A percentile compares a stretch with the other conserved stretches of the same genome.
These are phyloP conservation scores for Mallotus villosus DNA, from an alignment of 2,797 vertebrate species.

Conservation along the genomic window DNA sequence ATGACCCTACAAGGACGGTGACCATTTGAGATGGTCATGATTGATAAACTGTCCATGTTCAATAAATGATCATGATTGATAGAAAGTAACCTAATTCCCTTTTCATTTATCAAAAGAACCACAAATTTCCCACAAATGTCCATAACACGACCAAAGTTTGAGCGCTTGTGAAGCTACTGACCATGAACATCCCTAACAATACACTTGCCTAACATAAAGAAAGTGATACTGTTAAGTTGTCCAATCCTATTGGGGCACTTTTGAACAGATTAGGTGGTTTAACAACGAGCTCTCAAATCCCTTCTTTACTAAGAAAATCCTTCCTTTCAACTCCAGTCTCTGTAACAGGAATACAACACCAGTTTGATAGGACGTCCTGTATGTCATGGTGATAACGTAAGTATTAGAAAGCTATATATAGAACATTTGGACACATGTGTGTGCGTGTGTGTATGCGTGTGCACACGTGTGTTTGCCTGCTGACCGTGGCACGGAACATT, in stretches of 20 bases:
- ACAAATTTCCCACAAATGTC: no score
- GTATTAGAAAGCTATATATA: no score
- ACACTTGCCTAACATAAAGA: not conserved
- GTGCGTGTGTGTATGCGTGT: slow-evolving; percentile 10
- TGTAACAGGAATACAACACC: slow-evolving; percentile 2
- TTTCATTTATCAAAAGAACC: no score
- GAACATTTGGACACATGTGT: slow-evolving; percentile 7
- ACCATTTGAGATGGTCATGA: no score
- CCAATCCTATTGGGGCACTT: slow-evolving; percentile 8
- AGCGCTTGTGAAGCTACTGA: no score
- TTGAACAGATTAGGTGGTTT: slow-evolving; percentile 17
- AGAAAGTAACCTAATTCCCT: no score
- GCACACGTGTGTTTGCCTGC: not conserved
- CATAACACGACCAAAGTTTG: not conserved
- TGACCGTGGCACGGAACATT: slow-evolving; percentile 47
- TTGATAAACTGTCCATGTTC: no score
- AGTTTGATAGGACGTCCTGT: slow-evolving; percentile 15
- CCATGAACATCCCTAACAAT: no score
- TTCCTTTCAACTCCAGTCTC: not conserved
- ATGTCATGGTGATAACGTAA: slow-evolving; percentile 1
- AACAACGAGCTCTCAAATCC: slow-evolving; percentile 17
- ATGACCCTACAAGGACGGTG: no score
- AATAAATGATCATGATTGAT: no score
- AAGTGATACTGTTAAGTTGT: not conserved
- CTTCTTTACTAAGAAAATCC: slow-evolving; percentile 15